A percentile compares a stretch with the other conserved stretches of the same genome.
These are phyloP conservation scores for Leucoraja ocellata DNA, from an alignment of 2,797 vertebrate genomes.

Conservation along the genomic window DNA sequence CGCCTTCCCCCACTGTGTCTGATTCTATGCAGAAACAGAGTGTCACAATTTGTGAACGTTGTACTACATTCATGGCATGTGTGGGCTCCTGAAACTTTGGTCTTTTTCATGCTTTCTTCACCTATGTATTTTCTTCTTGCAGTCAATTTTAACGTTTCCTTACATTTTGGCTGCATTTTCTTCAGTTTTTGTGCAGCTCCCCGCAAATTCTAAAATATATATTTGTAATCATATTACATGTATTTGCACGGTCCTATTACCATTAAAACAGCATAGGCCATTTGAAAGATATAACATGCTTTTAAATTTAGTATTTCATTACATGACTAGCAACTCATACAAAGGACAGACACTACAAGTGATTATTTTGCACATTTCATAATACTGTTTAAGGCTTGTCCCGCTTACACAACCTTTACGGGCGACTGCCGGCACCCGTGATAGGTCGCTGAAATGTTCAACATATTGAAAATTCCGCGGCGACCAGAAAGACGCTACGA, in stretches of 20 bases:
- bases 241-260: not conserved
- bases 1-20: slow-evolving; percentile 69
- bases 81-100: slow-evolving; percentile 50
- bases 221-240: not conserved
- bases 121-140: slow-evolving; percentile 57
- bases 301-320: not conserved
- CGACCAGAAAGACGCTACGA: too few relatives aligned
- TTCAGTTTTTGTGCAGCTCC: slow-evolving; percentile 41
- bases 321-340: not conserved
- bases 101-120: slow-evolving; percentile 49
- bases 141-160: slow-evolving; percentile 54
- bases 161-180: slow-evolving; percentile 48
- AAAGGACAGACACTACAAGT: not conserved
- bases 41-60: slow-evolving; percentile 63
- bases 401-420: too few relatives aligned
- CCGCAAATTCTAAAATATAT: slow-evolving; percentile 22
- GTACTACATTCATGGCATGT: slow-evolving; percentile 60
- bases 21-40: slow-evolving; percentile 67
- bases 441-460: too few relatives aligned
- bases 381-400: not conserved
- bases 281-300: not conserved
- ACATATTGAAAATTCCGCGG: too few relatives aligned
- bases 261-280: not conserved
- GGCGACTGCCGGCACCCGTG: too few relatives aligned
- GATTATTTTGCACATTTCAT: not conserved